Conservation (phyloP, 2,797 vertebrate species). For the Lateolabrax maculatus region DNA sequence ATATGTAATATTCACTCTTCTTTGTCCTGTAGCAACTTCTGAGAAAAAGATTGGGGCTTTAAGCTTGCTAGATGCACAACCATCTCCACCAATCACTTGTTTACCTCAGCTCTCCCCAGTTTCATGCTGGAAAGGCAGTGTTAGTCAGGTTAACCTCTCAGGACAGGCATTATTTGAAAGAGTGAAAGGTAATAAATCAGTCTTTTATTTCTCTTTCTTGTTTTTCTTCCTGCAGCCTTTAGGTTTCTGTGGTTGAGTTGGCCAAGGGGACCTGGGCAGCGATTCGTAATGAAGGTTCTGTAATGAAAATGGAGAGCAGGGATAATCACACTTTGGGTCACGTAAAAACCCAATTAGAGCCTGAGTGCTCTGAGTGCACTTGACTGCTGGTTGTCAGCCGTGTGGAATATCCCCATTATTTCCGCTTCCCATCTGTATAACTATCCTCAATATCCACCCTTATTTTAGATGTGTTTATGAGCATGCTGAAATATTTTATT, state of each 20-base stretch:
- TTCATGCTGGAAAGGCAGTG: not conserved
- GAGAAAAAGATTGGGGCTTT: not conserved
- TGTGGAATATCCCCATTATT: constrained; percentile 55
- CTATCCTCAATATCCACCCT: not conserved
- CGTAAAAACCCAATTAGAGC: constrained; percentile 63
- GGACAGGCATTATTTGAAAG: constrained; percentile 49
- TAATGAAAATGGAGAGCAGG: constrained; percentile 68
- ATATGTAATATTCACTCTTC: not conserved
- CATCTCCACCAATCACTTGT: not conserved
- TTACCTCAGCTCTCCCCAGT: constrained; percentile 12
- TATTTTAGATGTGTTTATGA: constrained; percentile 5
- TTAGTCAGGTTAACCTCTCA: constrained; percentile 23
- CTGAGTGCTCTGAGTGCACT: constrained; percentile 37
- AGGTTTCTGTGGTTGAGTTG: constrained; percentile 29
- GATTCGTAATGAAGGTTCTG: constrained; percentile 53
- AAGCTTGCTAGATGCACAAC: not conserved
- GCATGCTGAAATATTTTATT: constrained; percentile 22
- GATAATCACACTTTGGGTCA: constrained; percentile 69
- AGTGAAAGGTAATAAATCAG: constrained; percentile 68
- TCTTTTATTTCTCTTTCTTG: constrained; percentile 44
- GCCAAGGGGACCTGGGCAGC: constrained; percentile 23
- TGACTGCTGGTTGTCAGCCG: constrained; percentile 31
- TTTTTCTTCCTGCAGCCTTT: constrained; percentile 25
- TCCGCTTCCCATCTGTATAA: constrained; percentile 11
- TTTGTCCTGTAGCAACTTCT: not conserved